Base-by-base conservation (phyloP, 1,140 invertebrate genomes). In the Seison nebaliae region DNA sequence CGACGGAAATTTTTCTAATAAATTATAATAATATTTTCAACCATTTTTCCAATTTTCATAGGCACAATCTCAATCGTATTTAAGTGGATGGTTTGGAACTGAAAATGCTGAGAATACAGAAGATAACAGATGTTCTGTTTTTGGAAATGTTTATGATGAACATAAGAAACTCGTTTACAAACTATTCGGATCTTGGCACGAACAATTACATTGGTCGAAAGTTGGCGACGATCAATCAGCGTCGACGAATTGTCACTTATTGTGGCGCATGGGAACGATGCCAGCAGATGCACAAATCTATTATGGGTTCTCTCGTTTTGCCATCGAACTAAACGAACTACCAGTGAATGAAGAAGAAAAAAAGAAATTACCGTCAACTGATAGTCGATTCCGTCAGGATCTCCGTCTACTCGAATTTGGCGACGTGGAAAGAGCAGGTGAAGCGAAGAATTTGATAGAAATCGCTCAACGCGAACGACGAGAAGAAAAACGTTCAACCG, bases 301-400 rank as follows among this genome's bases (percentile, higher is more conserved):
- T 55, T 79, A 78, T 55, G 75, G 75, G 1, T 78, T 79, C 56
- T 75, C 74, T 5, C 55, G 71, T 36, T 77, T 78, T 62, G 74
- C 76, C 4, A 74, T 77, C 51, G 73, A 78, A 55, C 59, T 79
- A 15, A 78, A 79, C 57, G 75, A 80, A 52, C n/a, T n/a, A n/a
- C n/a, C n/a, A n/a, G 47, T 76, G 16, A 67, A 71, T 44, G 62
- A 65, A 3, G 69, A 72, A 39, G 51, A 65, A 45, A 53, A 61
- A 3, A 63, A 69, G 16, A 44, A 65, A 34, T 53, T 77, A 42
- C 73, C 74, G 1, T 64, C 64, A 28, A 77, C 73, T 6, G 75
- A 79, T 52, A 73, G 73, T 1, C 55, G 74, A 32, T 69, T 65
- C 47, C 49, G 66, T 45, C 64, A 65, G 18, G 66, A 67, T 54